A percentile compares a stretch with the other conserved stretches of the same genome.
Evolutionary conservation across 2,888 invertebrate species (phyloP).

Genomic region (Oasisia sp.): DNA sequence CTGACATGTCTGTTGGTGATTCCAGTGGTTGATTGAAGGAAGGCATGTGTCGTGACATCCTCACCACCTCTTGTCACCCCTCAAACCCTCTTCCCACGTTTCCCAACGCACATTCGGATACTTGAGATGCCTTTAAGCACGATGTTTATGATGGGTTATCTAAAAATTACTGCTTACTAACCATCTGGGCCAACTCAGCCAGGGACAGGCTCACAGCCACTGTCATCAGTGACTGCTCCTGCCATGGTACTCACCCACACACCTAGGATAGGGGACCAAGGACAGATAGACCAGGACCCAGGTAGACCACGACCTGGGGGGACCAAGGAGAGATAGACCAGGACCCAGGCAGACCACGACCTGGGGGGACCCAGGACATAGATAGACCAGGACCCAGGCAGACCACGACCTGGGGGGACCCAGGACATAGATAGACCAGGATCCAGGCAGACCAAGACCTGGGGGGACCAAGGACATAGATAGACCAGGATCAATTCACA

Average conservation of each 20-base stretch:
- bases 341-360: no score
- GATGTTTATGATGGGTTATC: conserved; percentile 11
- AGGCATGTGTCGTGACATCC: conserved; percentile 4
- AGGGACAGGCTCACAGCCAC: neutral
- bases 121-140: conserved; percentile 3
- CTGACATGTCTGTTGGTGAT: neutral
- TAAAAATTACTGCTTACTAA: conserved; percentile 11
- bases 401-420: no score
- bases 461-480: no score
- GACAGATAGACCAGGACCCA: no score
- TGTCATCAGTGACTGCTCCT: neutral
- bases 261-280: no score
- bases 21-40: neutral
- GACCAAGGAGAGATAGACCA: no score
- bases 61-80: neutral
- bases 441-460: no score
- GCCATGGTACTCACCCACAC: neutral
- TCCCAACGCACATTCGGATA: neutral
- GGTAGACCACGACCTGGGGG: no score
- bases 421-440: no score
- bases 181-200: neutral
- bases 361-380: no score
- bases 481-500: no score
- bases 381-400: no score
- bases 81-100: conserved; percentile 8